Evolutionary conservation across 1,140 invertebrate species (phyloP), one percentile per base, ranked within the genome.

Genomic region (Reticulitermes speratus): DNA sequence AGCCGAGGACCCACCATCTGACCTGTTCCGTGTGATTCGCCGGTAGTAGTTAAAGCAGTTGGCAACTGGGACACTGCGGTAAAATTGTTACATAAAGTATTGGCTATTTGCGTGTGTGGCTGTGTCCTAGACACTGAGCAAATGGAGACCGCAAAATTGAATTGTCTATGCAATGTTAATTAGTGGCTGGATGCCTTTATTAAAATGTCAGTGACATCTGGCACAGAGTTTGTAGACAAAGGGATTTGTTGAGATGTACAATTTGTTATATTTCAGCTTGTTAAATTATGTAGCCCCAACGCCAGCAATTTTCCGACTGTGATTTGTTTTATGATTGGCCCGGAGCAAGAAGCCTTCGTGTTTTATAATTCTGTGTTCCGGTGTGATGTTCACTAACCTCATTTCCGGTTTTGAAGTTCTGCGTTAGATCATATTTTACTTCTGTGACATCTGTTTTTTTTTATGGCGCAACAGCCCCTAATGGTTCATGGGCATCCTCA

Each of bases 131-230:
- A 30, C 8, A 75, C 0, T n/a, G 7, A 75, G n/a, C 30, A 75
- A 75, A 30, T 75, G n/a, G n/a, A 75, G n/a, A 25, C 65, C 3
- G 25, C n/a, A 75, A n/a, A 75, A 75, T 30, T 75, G 65, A 75
- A 75, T 25, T 25, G n/a, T 25, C n/a, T 75, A 0, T 30, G 65
- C 65, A 30, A 25, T 75, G 65, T 75, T 75, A 75, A 75, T 75
- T 75, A 25, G 65, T 75, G 16, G n/a, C 65, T 75, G 38, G 38
- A 5, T 38, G n/a, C 65, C 65, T 75, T 75, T 25, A 75, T 75
- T 75, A 75, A 75, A 75, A 75, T 75, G 65, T 75, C 65, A 75
- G 65, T 75, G 65, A 14, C 65, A 75, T n/a, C 65, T 75, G 65
- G 25, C 65, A 30, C 65, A 75, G n/a, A 75, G n/a, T 75, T 30